phyloP scores from a whole-genome alignment of 2,797 vertebrate genomes.

The Aphelocoma californica region DNA sequence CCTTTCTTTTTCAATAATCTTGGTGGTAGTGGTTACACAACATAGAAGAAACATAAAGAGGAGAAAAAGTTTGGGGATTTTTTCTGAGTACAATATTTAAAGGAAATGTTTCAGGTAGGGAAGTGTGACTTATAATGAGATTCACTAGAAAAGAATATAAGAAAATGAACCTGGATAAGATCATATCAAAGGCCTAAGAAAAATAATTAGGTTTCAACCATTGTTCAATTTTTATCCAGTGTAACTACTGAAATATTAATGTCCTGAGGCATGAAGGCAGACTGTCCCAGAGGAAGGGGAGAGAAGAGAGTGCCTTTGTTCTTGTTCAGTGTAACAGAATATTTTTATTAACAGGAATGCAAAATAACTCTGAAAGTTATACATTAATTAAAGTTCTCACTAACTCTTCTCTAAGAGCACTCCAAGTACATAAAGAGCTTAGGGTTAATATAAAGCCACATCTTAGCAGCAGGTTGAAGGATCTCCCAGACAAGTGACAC shows the following conservation, averaged over 20 bases:
- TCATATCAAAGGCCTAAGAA: conserved; percentile 26
- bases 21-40: neutral
- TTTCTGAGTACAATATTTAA: neutral
- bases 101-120: conserved; percentile 5
- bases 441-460: neutral
- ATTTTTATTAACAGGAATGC: conserved; percentile 57
- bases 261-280: conserved; percentile 41
- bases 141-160: conserved; percentile 30
- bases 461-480: neutral
- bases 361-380: conserved; percentile 48
- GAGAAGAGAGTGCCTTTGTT: conserved; percentile 37
- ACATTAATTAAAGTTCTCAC: conserved; percentile 55
- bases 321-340: conserved; percentile 44
- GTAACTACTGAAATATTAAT: conserved; percentile 58
- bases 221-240: conserved; percentile 45
- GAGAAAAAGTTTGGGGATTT: neutral
- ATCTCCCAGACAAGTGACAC: conserved; percentile 21
- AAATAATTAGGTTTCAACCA: conserved; percentile 58
- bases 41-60: neutral
- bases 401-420: conserved; percentile 20
- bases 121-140: conserved; percentile 24
- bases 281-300: conserved; percentile 5
- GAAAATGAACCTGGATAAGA: conserved; percentile 50
- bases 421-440: neutral
- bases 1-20: conserved; percentile 30